A percentile compares a stretch with the other conserved stretches of the same genome.
phyloP scores from a whole-genome alignment of 1,140 invertebrate genomes.

The Cotesia chilonis region DNA sequence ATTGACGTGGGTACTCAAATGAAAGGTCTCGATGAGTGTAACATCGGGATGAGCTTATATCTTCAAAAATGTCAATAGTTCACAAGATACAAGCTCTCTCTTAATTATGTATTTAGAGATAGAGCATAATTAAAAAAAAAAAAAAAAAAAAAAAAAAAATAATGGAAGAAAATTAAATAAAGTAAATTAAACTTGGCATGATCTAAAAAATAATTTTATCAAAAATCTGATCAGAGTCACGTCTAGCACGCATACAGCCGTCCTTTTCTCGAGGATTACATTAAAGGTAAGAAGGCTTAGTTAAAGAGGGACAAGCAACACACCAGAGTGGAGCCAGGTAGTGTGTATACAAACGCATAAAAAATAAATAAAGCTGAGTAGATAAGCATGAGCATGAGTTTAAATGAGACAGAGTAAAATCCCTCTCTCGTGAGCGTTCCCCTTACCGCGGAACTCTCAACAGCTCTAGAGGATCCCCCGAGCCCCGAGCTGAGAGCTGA shows the following conservation, averaged over 20 bases:
- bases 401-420: slow-evolving; percentile 10
- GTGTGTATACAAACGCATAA: neutral
- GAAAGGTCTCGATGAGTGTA: too few species aligned
- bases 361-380: neutral
- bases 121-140: too few species aligned
- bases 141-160: too few species aligned
- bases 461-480: slow-evolving; percentile 8
- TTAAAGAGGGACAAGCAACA: too few species aligned
- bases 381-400: neutral
- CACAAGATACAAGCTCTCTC: too few species aligned
- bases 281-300: too few species aligned
- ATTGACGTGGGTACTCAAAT: too few species aligned
- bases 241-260: neutral
- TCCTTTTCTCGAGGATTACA: neutral
- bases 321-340: neutral
- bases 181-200: too few species aligned
- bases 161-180: too few species aligned
- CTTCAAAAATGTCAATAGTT: too few species aligned
- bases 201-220: neutral
- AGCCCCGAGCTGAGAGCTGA: neutral
- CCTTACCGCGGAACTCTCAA: neutral
- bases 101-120: too few species aligned
- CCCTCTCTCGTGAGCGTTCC: neutral
- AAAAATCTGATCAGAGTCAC: slow-evolving; percentile 4
- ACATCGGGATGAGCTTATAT: too few species aligned